Evolutionary conservation across 2,113 vertebrate species (phyloP).

Genomic region (Gavia stellata): DNA sequence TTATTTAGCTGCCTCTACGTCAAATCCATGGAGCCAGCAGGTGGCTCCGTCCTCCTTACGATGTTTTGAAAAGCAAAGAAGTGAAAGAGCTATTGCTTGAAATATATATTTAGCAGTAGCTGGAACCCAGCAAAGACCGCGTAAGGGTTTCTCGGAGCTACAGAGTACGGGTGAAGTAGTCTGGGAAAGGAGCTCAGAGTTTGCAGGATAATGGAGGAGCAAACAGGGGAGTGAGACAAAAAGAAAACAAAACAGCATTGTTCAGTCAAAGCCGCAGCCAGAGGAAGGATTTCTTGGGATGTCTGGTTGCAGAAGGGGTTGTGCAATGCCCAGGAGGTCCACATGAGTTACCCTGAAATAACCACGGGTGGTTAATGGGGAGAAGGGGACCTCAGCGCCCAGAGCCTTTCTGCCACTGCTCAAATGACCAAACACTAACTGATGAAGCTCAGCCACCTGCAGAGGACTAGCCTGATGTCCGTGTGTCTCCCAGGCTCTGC

Average conservation of each 20-base stretch:
- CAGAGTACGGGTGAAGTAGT: neutral
- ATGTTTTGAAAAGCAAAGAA: neutral
- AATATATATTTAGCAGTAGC: neutral
- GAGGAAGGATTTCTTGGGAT: neutral
- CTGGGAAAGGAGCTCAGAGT: neutral
- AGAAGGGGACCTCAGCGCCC: neutral
- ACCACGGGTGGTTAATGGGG: neutral
- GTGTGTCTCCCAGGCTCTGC: neutral
- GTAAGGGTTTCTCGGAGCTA: neutral
- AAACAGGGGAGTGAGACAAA: neutral
- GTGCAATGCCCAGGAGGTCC: neutral
- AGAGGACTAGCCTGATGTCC: neutral
- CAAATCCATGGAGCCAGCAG: neutral
- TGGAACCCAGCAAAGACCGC: neutral
- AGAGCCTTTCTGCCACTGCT: neutral
- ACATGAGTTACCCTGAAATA: neutral
- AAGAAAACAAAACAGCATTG: neutral
- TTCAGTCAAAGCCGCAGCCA: neutral
- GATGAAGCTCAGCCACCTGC: neutral
- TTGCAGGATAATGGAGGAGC: neutral
- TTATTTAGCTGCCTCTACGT: neutral
- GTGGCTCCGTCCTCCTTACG: slow-evolving; percentile 11
- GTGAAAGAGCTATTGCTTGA: neutral
- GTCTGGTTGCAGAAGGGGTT: neutral
- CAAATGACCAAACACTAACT: neutral